phyloP scores from a whole-genome alignment of 1,140 invertebrate species.

The Drosophila bocki region DNA sequence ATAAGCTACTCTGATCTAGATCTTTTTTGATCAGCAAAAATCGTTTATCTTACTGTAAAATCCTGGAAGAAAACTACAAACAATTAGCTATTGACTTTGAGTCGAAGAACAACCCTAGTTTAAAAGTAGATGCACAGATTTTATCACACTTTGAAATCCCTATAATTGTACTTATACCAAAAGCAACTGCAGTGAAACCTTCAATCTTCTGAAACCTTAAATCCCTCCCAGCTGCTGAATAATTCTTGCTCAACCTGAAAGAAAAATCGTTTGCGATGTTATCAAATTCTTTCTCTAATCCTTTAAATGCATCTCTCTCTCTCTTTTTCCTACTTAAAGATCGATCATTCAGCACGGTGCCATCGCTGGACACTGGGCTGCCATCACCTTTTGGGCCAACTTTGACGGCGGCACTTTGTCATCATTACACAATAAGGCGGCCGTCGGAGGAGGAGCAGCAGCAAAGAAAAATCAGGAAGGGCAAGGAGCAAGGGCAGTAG shows the following conservation, averaged over 20 bases:
- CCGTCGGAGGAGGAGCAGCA: background rate
- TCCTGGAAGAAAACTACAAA: background rate
- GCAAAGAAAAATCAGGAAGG: conserved; percentile 9
- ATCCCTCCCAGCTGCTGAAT: background rate
- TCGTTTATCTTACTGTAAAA: background rate
- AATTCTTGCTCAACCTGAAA: conserved; percentile 6
- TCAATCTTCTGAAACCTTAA: background rate
- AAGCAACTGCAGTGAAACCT: background rate
- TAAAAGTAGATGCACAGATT: background rate
- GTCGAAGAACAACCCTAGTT: background rate
- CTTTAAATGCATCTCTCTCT: conserved; percentile 27
- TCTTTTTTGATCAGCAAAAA: background rate
- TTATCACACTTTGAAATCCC: conserved; percentile 1
- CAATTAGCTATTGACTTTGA: conserved; percentile 4
- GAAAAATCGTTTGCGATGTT: conserved; percentile 11
- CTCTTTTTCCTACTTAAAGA: background rate
- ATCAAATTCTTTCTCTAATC: conserved; percentile 13
- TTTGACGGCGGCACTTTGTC: conserved; percentile 71
- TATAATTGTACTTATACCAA: background rate
- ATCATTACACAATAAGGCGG: conserved; percentile 79
- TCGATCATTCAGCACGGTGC: conserved; percentile 34
- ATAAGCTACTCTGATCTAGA: background rate
- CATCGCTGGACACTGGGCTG: conserved; percentile 41
- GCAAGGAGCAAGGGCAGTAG: conserved; percentile 24
- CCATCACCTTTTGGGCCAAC: conserved; percentile 62